Evolutionary conservation across 1,140 invertebrate species (phyloP).

Genomic region (Pseudoatta argentina): DNA sequence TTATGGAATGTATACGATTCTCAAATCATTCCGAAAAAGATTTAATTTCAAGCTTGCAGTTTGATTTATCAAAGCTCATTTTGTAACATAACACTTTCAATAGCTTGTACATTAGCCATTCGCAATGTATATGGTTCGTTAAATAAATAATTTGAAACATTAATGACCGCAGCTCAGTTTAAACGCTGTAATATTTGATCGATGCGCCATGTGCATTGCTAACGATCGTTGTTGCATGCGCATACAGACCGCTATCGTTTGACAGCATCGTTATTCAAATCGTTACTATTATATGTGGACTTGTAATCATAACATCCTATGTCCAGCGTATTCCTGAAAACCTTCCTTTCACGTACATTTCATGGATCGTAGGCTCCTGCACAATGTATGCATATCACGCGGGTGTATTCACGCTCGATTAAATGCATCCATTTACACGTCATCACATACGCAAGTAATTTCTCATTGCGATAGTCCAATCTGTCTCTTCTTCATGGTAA

Average conservation of each 20-base stretch:
- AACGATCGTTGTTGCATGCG: constrained; percentile 40
- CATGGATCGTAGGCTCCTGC: constrained; percentile 34
- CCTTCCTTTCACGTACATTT: constrained; percentile 49
- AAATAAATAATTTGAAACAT: constrained; percentile 60
- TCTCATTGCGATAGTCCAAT: constrained; percentile 30
- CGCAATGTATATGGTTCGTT: constrained; percentile 45
- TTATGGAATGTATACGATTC: not conserved
- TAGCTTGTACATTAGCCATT: constrained; percentile 30
- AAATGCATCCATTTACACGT: constrained; percentile 57
- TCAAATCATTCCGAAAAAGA: constrained; percentile 1
- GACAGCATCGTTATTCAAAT: constrained; percentile 57
- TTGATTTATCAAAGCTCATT: constrained; percentile 3
- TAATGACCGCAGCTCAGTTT: constrained; percentile 53
- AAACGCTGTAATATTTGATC: constrained; percentile 54
- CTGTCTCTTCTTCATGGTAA: constrained; percentile 15
- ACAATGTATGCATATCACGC: constrained; percentile 35
- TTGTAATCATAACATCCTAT: constrained; percentile 58
- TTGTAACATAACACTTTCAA: constrained; percentile 39
- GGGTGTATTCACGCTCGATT: constrained; percentile 51
- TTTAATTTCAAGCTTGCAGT: constrained; percentile 32
- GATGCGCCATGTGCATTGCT: constrained; percentile 21
- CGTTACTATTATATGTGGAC: constrained; percentile 52
- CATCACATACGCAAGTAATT: constrained; percentile 54
- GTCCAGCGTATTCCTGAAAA: constrained; percentile 45
- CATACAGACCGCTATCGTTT: constrained; percentile 39